A percentile compares a stretch with the other conserved stretches of the same genome.
phyloP scores from a whole-genome alignment of 2,888 invertebrate genomes.

The Hydrotaea cyrtoneurina region DNA sequence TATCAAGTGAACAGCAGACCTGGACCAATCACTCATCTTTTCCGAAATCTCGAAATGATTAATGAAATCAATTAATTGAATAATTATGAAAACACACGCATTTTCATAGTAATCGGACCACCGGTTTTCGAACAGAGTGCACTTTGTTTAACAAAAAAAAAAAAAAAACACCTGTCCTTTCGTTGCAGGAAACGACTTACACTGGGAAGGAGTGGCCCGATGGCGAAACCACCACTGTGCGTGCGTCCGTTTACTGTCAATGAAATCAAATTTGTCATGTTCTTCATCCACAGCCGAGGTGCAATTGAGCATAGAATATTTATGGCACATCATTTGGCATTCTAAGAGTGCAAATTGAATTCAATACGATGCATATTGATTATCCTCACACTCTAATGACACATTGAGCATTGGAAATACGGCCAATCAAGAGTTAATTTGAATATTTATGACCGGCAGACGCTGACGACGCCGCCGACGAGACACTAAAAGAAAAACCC shows the following conservation, averaged over 20 bases:
- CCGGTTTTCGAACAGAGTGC: too few relatives aligned
- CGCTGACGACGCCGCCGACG: neutral
- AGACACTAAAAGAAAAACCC: neutral
- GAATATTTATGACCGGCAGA: conserved; percentile 18
- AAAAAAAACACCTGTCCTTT: too few relatives aligned
- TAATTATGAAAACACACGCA: too few relatives aligned
- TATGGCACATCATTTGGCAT: conserved; percentile 2
- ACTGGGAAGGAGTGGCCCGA: too few relatives aligned
- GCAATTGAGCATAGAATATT: conserved; percentile 26
- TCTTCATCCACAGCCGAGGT: neutral
- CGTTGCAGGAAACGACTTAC: too few relatives aligned
- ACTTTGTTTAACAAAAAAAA: too few relatives aligned
- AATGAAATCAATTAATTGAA: too few relatives aligned
- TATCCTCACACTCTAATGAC: neutral
- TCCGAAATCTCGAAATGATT: too few relatives aligned
- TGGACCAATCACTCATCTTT: too few relatives aligned
- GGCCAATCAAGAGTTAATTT: neutral
- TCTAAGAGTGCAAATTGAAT: conserved; percentile 12
- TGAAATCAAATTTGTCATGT: conserved; percentile 7
- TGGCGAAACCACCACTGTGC: neutral
- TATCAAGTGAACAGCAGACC: too few relatives aligned
- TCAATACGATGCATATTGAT: conserved; percentile 6
- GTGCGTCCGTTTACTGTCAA: neutral
- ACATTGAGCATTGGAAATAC: conserved; percentile 17
- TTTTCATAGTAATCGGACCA: too few relatives aligned